Evolutionary conservation across 2,113 vertebrate species (phyloP).

Genomic region (Malurus alboscapulatus): DNA sequence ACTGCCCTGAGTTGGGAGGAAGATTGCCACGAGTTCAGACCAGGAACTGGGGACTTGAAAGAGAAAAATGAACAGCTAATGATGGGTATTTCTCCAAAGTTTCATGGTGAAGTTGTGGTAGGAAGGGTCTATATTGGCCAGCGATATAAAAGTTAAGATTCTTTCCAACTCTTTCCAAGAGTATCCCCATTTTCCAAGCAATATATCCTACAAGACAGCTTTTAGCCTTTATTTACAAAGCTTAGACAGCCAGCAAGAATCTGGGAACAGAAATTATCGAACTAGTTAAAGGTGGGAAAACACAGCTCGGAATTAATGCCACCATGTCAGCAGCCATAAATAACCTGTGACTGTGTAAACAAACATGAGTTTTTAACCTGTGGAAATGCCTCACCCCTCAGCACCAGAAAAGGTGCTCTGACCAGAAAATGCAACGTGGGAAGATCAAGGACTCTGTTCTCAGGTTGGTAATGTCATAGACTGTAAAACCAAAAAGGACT

Average conservation of each 20-base stretch:
- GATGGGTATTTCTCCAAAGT: background rate
- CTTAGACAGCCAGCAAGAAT: background rate
- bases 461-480: background rate
- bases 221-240: background rate
- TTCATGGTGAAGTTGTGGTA: background rate
- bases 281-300: background rate
- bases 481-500: background rate
- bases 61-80: background rate
- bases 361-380: background rate
- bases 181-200: background rate
- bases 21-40: background rate
- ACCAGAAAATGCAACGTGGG: background rate
- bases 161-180: background rate
- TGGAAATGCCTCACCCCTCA: background rate
- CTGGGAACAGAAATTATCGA: background rate
- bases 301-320: background rate
- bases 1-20: background rate
- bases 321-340: background rate
- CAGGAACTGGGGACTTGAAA: background rate
- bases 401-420: background rate
- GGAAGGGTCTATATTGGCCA: background rate
- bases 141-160: background rate
- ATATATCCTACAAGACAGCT: background rate
- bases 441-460: background rate
- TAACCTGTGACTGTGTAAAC: rapidly evolving